Percentiles rank a stretch among this genome's conserved stretches.
Evolutionary conservation across 2,797 vertebrate genomes (phyloP).

Genomic region (Acridotheres tristis): DNA sequence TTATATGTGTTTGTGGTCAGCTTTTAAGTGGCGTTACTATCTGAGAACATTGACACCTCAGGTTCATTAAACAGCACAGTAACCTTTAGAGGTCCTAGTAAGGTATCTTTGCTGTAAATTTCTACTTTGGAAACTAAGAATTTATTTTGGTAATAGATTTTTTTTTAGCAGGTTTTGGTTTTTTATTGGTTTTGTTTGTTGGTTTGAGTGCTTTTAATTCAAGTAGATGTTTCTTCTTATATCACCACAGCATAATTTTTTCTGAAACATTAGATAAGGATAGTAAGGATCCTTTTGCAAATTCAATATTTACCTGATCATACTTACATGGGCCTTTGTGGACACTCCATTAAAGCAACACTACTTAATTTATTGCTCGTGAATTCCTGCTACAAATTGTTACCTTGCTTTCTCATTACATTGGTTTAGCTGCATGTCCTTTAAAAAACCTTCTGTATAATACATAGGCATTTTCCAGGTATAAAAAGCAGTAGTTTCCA

Average conservation of each 20-base stretch:
- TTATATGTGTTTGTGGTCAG: not conserved
- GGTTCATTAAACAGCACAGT: not conserved
- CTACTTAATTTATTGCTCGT: not conserved
- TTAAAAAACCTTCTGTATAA: not conserved
- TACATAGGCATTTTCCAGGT: not conserved
- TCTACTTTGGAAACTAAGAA: not conserved
- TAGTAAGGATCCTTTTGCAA: not conserved
- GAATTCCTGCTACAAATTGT: not conserved
- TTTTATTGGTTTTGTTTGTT: not conserved
- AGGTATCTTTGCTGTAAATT: not conserved
- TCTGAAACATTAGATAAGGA: not conserved
- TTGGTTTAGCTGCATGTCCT: not conserved
- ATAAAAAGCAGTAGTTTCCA: not conserved
- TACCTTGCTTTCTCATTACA: not conserved
- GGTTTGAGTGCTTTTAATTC: not conserved
- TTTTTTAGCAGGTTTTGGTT: no score
- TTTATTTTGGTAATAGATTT: not conserved
- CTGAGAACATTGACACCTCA: not conserved
- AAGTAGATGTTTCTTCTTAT: not conserved
- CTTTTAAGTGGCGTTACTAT: not conserved
- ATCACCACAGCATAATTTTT: accelerated
- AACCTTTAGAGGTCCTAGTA: not conserved
- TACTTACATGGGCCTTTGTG: not conserved
- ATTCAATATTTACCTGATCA: not conserved
- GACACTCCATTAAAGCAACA: not conserved